Evolutionary conservation across 2,113 vertebrate species (phyloP).

Genomic region (Sterrhoptilus dennistouni): DNA sequence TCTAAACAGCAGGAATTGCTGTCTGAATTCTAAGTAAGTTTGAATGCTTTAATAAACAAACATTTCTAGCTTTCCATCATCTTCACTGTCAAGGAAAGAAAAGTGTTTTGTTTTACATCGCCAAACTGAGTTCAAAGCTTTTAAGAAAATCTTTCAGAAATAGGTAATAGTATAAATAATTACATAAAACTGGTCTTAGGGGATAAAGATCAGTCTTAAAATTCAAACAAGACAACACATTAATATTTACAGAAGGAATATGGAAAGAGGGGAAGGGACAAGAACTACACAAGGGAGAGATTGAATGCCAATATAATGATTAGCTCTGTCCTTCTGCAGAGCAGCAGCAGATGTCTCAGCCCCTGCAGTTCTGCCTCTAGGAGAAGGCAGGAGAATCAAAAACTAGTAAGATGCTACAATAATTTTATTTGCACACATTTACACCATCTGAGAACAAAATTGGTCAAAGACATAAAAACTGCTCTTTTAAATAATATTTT

Average conservation of each 20-base stretch:
- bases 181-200: not conserved
- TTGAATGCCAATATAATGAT: not conserved
- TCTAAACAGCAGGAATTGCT: not conserved
- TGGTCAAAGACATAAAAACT: not conserved
- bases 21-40: not conserved
- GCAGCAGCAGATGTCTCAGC: not conserved
- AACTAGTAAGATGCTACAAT: not conserved
- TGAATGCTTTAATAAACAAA: not conserved
- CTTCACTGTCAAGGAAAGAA: not conserved
- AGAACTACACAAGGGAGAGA: not conserved
- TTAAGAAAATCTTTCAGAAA: not conserved
- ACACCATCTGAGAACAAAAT: not conserved
- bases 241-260: slow-evolving; percentile 2
- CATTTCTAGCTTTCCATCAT: not conserved
- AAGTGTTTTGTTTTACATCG: not conserved
- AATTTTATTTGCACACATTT: not conserved
- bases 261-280: not conserved
- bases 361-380: not conserved
- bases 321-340: not conserved
- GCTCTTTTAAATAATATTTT: not conserved
- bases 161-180: not conserved
- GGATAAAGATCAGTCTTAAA: not conserved
- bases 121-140: not conserved
- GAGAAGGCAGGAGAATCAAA: not conserved
- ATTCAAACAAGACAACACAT: not conserved